These are phyloP conservation scores for Omphaloscelis lunosa DNA, from an alignment of 2,888 invertebrate species.

Conservation along the genomic window DNA sequence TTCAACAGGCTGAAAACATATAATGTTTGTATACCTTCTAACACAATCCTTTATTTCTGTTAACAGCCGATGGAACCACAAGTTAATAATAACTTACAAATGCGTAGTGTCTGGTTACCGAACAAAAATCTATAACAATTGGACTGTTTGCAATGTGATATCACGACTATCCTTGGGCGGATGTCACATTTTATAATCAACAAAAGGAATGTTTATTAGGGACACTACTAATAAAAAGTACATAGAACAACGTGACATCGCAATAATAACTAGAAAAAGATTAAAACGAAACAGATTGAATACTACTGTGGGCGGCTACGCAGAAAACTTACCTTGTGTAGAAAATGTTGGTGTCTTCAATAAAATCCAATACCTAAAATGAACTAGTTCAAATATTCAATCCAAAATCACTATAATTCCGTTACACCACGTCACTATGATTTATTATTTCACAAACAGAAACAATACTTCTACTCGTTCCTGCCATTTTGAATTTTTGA, in stretches of 20 bases:
- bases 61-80: constrained; percentile 73
- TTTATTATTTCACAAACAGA: constrained; percentile 78
- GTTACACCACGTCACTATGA: constrained; percentile 86
- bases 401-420: constrained; percentile 77
- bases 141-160: constrained; percentile 69
- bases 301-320: constrained; percentile 82
- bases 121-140: constrained; percentile 74
- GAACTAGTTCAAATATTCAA: constrained; percentile 43
- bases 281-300: constrained; percentile 83
- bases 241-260: constrained; percentile 58
- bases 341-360: constrained; percentile 58
- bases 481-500: constrained; percentile 86
- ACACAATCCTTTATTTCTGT: constrained; percentile 41
- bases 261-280: constrained; percentile 72
- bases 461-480: constrained; percentile 72
- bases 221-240: constrained; percentile 42
- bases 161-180: constrained; percentile 63
- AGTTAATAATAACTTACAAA: constrained; percentile 84
- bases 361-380: constrained; percentile 59
- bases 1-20: constrained; percentile 31
- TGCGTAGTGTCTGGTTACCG: constrained; percentile 87
- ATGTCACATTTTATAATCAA: constrained; percentile 54
- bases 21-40: constrained; percentile 14
- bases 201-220: constrained; percentile 54
- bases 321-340: constrained; percentile 81